A percentile compares a stretch with the other conserved stretches of the same genome.
These are phyloP conservation scores for Patiria pectinifera DNA, from an alignment of 53 echinoderm and acorn worm genomes.

Conservation along the genomic window DNA sequence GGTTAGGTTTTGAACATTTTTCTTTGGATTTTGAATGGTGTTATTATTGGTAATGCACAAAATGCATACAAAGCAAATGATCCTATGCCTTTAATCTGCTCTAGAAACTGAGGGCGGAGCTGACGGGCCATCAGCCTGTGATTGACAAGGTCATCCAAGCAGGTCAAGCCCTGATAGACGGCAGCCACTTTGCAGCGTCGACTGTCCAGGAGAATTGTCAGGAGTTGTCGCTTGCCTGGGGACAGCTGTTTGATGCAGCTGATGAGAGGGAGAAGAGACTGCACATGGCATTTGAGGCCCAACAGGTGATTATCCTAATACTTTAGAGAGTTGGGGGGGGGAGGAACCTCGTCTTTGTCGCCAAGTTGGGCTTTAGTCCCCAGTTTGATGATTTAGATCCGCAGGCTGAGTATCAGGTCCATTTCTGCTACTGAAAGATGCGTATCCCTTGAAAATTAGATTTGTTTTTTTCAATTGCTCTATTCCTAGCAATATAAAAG, in stretches of 20 bases:
- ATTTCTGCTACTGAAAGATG: too few relatives aligned
- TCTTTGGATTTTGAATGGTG: not conserved
- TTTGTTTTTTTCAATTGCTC: too few relatives aligned
- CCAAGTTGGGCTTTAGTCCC: too few relatives aligned
- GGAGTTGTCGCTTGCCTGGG: conserved; percentile 81
- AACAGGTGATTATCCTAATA: conserved; percentile 63
- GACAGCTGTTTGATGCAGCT: conserved; percentile 73
- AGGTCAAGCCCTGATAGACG: conserved; percentile 73
- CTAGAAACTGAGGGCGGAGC: conserved; percentile 54
- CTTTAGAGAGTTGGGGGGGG: too few relatives aligned
- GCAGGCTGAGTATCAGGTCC: too few relatives aligned
- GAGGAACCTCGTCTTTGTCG: too few relatives aligned
- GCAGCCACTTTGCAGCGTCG: conserved; percentile 71
- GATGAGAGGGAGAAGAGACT: conserved; percentile 73
- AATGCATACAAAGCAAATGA: not conserved
- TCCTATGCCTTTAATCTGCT: not conserved
- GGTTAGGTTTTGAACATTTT: not conserved
- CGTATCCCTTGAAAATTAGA: too few relatives aligned
- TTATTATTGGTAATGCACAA: not conserved
- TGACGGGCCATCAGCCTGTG: conserved; percentile 79
- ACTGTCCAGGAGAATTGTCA: conserved; percentile 79
- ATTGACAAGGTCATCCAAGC: conserved; percentile 79
- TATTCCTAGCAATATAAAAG: too few relatives aligned
- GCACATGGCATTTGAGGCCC: conserved; percentile 82
- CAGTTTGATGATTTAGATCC: too few relatives aligned